A percentile compares a stretch with the other conserved stretches of the same genome.
These are phyloP conservation scores for Caiman crocodilus DNA, from an alignment of 2,797 vertebrate species.

Conservation along the genomic window DNA sequence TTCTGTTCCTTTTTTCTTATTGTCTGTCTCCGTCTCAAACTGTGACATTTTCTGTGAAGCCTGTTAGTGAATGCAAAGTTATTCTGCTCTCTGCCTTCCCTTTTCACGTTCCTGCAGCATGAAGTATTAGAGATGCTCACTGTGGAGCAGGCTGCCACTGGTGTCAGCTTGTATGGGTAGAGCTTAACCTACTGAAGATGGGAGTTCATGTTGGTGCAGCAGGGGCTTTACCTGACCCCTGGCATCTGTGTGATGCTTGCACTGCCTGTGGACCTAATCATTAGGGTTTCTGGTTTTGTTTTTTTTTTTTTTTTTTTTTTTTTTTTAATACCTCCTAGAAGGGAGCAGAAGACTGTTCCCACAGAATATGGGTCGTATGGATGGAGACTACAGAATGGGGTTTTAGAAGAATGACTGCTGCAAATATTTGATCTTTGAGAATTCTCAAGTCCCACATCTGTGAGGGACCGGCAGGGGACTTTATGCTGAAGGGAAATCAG, in stretches of 20 bases:
- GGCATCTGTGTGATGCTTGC: background rate
- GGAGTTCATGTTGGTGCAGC: background rate
- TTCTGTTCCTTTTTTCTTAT: no score
- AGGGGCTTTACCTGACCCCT: background rate
- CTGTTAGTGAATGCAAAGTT: background rate
- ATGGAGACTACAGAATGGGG: background rate
- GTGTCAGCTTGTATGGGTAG: background rate
- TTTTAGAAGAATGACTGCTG: background rate
- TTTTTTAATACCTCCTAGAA: background rate
- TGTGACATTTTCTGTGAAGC: background rate
- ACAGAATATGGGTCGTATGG: background rate
- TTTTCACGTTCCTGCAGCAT: background rate
- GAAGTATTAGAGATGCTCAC: fast-evolving
- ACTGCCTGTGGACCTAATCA: background rate
- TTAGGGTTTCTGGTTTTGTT: background rate
- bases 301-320: no score
- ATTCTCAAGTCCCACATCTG: no score
- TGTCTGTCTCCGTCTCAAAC: background rate
- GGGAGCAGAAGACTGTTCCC: background rate
- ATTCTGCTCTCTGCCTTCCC: background rate
- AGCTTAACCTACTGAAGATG: background rate
- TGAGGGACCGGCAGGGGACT: no score
- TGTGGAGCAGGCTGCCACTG: background rate
- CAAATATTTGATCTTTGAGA: no score
- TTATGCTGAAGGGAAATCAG: no score